Conservation (phyloP, 2,113 vertebrate genomes). For the Ciconia boyciana region DNA sequence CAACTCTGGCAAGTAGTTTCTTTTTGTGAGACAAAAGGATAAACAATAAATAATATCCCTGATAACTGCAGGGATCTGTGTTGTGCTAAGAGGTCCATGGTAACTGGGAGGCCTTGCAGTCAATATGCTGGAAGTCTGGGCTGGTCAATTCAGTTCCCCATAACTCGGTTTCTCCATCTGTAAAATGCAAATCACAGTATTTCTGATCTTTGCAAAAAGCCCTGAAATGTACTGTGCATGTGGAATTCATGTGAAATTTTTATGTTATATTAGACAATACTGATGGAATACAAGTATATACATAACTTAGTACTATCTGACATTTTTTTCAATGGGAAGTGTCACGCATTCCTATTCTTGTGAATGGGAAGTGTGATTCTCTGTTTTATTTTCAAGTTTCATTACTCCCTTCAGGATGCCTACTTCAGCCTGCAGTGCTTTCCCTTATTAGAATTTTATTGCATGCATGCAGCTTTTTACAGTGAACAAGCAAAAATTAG, state of each 20-base stretch:
- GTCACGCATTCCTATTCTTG: neutral
- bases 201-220: neutral
- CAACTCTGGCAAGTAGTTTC: neutral
- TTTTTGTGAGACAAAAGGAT: neutral
- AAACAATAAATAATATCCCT: neutral
- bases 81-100: neutral
- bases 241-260: neutral
- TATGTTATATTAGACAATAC: neutral
- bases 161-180: neutral
- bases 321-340: neutral
- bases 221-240: neutral
- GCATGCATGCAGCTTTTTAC: neutral
- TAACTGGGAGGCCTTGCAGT: neutral
- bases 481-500: neutral
- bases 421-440: neutral
- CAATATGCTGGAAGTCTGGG: neutral
- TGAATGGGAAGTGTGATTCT: neutral
- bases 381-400: slow-evolving; percentile 4
- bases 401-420: neutral
- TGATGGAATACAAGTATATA: neutral
- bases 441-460: neutral
- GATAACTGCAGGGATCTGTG: neutral
- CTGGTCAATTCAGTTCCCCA: neutral
- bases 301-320: neutral
- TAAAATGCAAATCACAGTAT: neutral